Evolutionary conservation across 2,797 vertebrate genomes (phyloP), one percentile per base, ranked within the genome.

Genomic region (Alectoris magna): DNA sequence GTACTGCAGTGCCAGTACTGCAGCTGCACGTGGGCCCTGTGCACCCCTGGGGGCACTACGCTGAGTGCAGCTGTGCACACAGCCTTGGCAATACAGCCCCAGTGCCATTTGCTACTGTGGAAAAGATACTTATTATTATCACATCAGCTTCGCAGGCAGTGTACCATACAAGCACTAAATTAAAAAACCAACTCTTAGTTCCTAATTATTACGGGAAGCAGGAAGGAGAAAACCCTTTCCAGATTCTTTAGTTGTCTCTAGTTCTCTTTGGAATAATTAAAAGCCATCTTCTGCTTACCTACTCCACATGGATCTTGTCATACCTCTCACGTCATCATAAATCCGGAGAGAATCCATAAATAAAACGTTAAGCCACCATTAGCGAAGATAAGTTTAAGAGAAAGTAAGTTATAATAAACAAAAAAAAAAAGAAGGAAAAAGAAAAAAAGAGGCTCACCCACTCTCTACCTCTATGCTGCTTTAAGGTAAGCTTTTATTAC

Each of bases 1-100:
- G 0, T 1, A 4, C 3, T 1, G 48, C 4, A 0, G 31, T 3
- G 18, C 1, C 63, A 4, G 53, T 1, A 3, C 11, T 21, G 15
- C 7, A 0, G 31, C 0, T 22, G 22, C 17, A 10, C 1, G 0
- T 41, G 53, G 24, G 24, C 49, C 64, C 72, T 11, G 3, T 1
- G 66, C 67, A 48, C 1, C 53, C 73, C 48, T 4, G 38, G 6
- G 23, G 4, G 12, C 0, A 13, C 24, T 6, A n/a, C 2, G 0
- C 27, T 0, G 1, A 34, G 36, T 31, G 38, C 29, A 22, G 24
- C 0, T 1, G 14, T 7, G 4, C 34, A 7, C 19, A 9, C 7
- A 66, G 59, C 23, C 67, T 15, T 1, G 11, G 34, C 53, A 8
- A 9, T 2, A 18, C 6, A 34, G 49, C 5, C 26, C 18, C 16